Evolutionary conservation across 2,888 invertebrate species (phyloP), one percentile per base, ranked within the genome.

Genomic region (Philopedon plagiatum): DNA sequence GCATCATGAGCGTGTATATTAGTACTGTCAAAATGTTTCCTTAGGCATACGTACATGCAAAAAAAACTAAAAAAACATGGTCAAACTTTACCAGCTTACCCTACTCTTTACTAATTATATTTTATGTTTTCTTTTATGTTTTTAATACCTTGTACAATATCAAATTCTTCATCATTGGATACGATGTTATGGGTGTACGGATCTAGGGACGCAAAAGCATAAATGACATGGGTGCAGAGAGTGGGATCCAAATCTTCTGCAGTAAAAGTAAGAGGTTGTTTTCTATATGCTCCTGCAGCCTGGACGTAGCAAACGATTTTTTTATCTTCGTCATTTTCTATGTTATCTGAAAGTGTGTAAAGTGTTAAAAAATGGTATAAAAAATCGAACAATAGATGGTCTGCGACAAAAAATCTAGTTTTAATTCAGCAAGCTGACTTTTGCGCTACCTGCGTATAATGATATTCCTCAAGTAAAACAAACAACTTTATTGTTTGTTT

Each of bases 141-240:
- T 39, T n/a, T n/a, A n/a, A 9, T 83, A 91, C 93, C 93, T 87
- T 91, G 91, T 7, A 92, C 86, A 68, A 92, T 84, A 80, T 94
- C 93, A 78, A 91, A 92, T 79, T 92, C 92, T 64, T 89, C 89
- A 82, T 93, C 92, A 34, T 89, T 87, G 0, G 93, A 88, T 46
- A 89, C 86, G 19, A 94, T 86, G 11, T 87, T 86, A 78, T 90
- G 89, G 0, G 88, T 89, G 75, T 91, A 89, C 0, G 91, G 90
- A 80, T 93, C 91, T 73, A 94, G 85, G 1, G 89, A 89, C 5
- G 93, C 92, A 76, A 91, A 92, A 1, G 91, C 90, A 80, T 94
- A 94, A 73, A 94, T 89, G 1, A 94, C 85, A 80, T 94, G 93
- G 1, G 93, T 92, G 84, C 94, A 94, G 34, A 88, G 86, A 75